A percentile compares a stretch with the other conserved stretches of the same genome.
Conservation (phyloP, 2,113 vertebrate species). For the Epinephelus moara region DNA sequence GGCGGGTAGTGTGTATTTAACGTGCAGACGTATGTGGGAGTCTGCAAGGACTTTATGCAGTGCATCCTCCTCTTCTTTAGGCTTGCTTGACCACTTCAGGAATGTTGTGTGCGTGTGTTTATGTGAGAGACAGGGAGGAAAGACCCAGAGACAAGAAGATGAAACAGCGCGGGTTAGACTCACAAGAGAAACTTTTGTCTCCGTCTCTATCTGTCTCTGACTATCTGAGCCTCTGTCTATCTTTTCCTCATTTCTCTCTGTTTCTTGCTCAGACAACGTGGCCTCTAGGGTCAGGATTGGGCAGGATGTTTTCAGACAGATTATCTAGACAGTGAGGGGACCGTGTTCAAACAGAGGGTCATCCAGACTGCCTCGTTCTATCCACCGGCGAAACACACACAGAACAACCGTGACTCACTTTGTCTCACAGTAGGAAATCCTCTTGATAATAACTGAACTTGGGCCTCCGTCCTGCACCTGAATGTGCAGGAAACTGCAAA, state of each 20-base stretch:
- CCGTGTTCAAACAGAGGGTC: constrained; percentile 54
- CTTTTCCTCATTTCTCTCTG: constrained; percentile 13
- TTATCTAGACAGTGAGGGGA: constrained; percentile 57
- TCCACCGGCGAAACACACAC: constrained; percentile 46
- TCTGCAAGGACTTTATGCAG: neutral
- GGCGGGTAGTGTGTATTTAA: neutral
- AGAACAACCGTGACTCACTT: constrained; percentile 36
- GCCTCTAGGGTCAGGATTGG: constrained; percentile 49
- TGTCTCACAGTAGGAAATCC: constrained; percentile 36
- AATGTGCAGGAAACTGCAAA: constrained; percentile 53
- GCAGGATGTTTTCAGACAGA: constrained; percentile 64
- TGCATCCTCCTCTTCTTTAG: constrained; percentile 8
- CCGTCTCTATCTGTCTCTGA: constrained; percentile 29
- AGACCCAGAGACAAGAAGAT: constrained; percentile 18
- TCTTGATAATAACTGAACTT: constrained; percentile 42
- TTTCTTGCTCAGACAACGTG: constrained; percentile 16
- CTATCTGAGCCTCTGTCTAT: constrained; percentile 35
- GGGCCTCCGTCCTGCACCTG: constrained; percentile 23
- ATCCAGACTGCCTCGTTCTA: constrained; percentile 52
- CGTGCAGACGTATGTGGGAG: constrained; percentile 8
- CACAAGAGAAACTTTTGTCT: constrained; percentile 24
- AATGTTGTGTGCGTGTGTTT: constrained; percentile 9
- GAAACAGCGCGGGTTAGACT: constrained; percentile 30
- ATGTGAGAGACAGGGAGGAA: neutral
- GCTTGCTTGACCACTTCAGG: constrained; percentile 3